Conservation (phyloP, 2,888 invertebrate genomes). For the Galeopsomyia nigrocyanea region DNA sequence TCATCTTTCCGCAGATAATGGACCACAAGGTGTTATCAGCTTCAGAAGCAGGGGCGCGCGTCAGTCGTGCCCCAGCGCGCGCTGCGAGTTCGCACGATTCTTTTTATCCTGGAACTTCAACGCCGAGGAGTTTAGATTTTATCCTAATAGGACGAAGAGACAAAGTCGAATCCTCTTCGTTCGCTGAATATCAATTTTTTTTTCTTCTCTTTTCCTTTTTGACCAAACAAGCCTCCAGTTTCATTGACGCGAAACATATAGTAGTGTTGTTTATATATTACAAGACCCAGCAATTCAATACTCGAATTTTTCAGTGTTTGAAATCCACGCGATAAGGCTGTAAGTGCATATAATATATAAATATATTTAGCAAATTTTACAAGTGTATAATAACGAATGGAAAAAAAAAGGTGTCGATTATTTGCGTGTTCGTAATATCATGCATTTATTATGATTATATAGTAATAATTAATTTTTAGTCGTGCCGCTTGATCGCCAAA, state of each 20-base stretch:
- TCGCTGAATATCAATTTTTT: conserved; percentile 1
- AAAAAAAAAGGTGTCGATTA: conserved; percentile 8
- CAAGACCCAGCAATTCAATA: conserved; percentile 26
- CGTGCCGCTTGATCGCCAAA: too few relatives aligned
- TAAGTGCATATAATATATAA: conserved; percentile 23
- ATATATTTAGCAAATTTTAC: conserved; percentile 38
- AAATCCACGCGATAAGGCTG: conserved; percentile 34
- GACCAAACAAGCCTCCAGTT: conserved; percentile 40
- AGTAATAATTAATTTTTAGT: too few relatives aligned
- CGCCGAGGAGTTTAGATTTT: conserved; percentile 35
- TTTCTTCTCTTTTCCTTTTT: conserved; percentile 18
- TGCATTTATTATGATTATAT: too few relatives aligned
- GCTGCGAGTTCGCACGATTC: conserved; percentile 10
- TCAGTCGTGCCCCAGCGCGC: conserved; percentile 18
- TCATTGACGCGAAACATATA: conserved; percentile 47
- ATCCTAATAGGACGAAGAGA: background rate
- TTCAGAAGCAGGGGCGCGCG: conserved; percentile 20
- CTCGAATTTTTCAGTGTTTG: conserved; percentile 39
- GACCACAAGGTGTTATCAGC: conserved; percentile 50
- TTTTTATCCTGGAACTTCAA: conserved; percentile 36
- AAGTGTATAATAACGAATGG: conserved; percentile 38
- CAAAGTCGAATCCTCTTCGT: background rate
- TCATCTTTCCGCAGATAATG: conserved; percentile 53
- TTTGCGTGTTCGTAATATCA: conserved; percentile 27
- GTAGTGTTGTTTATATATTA: conserved; percentile 20